Conservation (phyloP, 92 coral and sea anemone genomes). For the Parazoanthus swiftii region DNA sequence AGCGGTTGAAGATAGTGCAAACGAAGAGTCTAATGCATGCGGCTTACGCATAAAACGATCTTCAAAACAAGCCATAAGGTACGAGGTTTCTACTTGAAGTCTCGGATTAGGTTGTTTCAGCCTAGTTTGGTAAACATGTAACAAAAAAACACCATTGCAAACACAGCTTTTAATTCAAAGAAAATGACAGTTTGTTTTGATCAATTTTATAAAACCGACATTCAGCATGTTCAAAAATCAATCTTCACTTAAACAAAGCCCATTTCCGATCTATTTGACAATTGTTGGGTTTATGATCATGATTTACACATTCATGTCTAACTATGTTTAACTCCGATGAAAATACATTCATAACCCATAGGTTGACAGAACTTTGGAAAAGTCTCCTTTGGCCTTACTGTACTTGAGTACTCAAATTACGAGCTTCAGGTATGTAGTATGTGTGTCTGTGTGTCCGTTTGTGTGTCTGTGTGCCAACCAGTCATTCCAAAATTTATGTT, state of each 20-base stretch:
- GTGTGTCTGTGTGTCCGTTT: neutral
- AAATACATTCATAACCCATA: neutral
- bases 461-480: neutral
- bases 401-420: constrained; percentile 17
- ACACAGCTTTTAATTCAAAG: neutral
- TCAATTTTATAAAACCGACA: too few relatives aligned
- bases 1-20: too few relatives aligned
- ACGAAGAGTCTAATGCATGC: too few relatives aligned
- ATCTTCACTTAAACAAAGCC: too few relatives aligned
- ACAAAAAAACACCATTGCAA: neutral
- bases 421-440: constrained; percentile 12
- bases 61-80: too few relatives aligned
- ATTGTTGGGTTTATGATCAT: neutral
- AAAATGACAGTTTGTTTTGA: neutral
- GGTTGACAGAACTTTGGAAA: constrained; percentile 1
- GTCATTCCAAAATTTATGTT: too few relatives aligned
- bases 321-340: neutral
- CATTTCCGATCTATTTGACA: too few relatives aligned
- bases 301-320: neutral
- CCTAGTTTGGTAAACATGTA: too few relatives aligned
- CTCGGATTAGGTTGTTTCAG: too few relatives aligned
- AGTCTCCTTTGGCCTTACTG: constrained; percentile 8
- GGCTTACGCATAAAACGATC: too few relatives aligned
- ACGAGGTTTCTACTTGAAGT: neutral
- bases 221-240: too few relatives aligned